phyloP scores from a whole-genome alignment of 1,140 invertebrate species.

The Portunus trituberculatus region DNA sequence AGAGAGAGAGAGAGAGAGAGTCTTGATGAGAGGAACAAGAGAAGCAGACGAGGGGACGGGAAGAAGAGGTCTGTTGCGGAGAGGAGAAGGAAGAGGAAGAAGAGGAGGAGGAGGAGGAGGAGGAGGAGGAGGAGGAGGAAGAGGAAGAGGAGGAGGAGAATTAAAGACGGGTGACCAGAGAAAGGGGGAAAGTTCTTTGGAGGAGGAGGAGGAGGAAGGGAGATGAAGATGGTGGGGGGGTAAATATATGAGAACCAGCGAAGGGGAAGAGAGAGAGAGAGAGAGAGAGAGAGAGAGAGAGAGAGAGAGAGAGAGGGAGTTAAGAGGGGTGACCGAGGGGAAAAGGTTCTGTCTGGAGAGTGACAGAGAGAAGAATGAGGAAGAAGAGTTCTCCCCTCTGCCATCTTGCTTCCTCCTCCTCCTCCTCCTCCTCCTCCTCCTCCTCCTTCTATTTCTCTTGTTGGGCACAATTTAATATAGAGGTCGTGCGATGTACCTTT shows the following conservation, averaged over 20 bases:
- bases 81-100: not conserved
- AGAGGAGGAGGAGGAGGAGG: not conserved
- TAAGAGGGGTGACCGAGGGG: not conserved
- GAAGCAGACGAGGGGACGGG: not conserved
- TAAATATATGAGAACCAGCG: too few relatives aligned
- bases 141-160: not conserved
- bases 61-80: not conserved
- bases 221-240: not conserved
- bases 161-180: slow-evolving; percentile 8
- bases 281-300: slow-evolving; percentile 13
- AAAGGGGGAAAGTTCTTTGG: not conserved
- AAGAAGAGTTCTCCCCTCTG: not conserved
- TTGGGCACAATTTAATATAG: not conserved
- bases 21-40: not conserved
- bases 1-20: slow-evolving; percentile 16
- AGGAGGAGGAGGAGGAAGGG: too few relatives aligned
- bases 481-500: not conserved
- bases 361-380: slow-evolving; percentile 15
- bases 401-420: not conserved
- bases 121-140: not conserved
- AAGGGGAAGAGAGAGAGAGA: not conserved
- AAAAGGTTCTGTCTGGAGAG: slow-evolving; percentile 10
- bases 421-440: not conserved
- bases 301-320: not conserved
- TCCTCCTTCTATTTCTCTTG: not conserved